Evolutionary conservation across 2,113 vertebrate species (phyloP).

Genomic region (Numenius arquata): DNA sequence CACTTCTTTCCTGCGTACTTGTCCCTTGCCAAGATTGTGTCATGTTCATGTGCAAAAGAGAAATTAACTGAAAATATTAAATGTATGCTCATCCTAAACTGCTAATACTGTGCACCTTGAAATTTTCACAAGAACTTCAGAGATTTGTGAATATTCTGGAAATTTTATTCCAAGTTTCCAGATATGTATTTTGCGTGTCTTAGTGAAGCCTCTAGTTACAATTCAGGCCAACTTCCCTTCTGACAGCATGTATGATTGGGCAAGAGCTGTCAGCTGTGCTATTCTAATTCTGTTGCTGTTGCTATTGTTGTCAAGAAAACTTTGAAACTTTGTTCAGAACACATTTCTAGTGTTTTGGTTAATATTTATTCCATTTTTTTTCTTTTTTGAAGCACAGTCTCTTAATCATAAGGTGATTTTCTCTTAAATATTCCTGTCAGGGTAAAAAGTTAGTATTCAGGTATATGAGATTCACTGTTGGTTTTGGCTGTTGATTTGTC

Average conservation of each 20-base stretch:
- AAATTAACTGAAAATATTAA: background rate
- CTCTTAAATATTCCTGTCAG: background rate
- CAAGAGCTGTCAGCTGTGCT: background rate
- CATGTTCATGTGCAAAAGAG: background rate
- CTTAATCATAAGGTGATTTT: background rate
- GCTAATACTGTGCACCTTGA: background rate
- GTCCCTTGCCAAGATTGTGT: background rate
- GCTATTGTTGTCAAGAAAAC: background rate
- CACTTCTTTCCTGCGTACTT: background rate
- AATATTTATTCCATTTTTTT: background rate
- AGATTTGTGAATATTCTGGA: background rate
- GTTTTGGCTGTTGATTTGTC: background rate
- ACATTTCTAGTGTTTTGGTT: background rate
- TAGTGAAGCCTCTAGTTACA: background rate
- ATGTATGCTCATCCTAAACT: background rate
- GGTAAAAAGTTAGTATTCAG: background rate
- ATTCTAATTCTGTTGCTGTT: background rate
- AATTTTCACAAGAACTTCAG: background rate
- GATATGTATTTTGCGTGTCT: background rate
- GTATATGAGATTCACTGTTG: background rate
- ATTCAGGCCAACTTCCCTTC: background rate
- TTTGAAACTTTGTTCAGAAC: background rate
- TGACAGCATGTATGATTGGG: background rate
- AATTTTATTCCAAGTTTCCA: background rate
- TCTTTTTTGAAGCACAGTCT: background rate